Conservation (phyloP, 2,797 vertebrate species). For the Rhynchonycteris naso region DNA sequence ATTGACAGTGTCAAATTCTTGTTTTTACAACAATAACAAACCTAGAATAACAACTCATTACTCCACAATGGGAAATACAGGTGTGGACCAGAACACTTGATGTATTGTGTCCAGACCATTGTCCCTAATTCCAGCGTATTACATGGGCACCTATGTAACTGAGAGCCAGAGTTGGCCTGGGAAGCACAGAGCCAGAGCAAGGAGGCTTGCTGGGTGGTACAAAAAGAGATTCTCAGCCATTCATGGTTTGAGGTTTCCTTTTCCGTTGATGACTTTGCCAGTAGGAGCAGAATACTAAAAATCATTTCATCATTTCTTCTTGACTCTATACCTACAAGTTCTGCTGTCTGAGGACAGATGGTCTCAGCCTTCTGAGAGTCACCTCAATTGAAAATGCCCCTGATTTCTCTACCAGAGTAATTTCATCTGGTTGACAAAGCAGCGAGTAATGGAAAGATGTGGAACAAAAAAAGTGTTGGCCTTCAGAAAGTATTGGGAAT, state of each 20-base stretch:
- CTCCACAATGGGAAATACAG: not conserved
- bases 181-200: not conserved
- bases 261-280: not conserved
- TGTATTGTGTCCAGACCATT: not conserved
- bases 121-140: not conserved
- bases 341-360: slow-evolving; percentile 29
- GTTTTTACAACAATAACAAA: not conserved
- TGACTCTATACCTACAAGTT: not conserved
- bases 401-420: not conserved
- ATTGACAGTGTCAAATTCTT: not conserved
- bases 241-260: not conserved
- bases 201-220: not conserved
- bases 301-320: not conserved
- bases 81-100: not conserved
- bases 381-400: slow-evolving; percentile 23
- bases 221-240: not conserved
- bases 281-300: not conserved
- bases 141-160: not conserved
- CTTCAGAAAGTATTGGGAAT: slow-evolving; percentile 6
- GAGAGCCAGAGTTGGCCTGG: not conserved
- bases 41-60: not conserved
- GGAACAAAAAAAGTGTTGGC: not conserved
- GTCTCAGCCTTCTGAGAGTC: not conserved
- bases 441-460: slow-evolving; percentile 15
- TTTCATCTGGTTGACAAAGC: slow-evolving; percentile 52